Conservation (phyloP, 1,140 invertebrate species). For the Tetragonula clypearis region DNA sequence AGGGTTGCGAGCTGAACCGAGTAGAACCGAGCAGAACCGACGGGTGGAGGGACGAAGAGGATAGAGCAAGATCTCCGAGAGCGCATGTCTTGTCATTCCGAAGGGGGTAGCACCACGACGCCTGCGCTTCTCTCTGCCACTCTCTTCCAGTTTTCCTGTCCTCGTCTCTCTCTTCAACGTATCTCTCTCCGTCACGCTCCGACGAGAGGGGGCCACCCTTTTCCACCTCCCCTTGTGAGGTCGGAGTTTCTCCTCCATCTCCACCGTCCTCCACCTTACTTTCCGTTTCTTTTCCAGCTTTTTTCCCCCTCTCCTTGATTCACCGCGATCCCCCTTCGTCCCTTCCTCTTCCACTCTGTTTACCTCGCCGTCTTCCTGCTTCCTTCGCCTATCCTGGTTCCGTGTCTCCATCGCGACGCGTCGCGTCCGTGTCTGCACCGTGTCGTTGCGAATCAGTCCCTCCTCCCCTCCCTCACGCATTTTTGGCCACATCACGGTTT, state of each 20-base stretch:
- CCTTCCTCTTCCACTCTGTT: not conserved
- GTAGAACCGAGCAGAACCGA: not conserved
- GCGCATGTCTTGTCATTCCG: slow-evolving; percentile 66
- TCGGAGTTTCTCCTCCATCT: not conserved
- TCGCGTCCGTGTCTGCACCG: not conserved
- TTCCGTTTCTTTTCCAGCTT: not conserved
- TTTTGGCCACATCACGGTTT: slow-evolving; percentile 35
- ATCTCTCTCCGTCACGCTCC: too few relatives aligned
- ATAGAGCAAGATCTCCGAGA: slow-evolving; percentile 45
- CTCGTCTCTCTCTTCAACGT: not conserved
- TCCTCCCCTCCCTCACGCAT: not conserved
- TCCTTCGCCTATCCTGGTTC: not conserved
- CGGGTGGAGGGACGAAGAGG: slow-evolving; percentile 34
- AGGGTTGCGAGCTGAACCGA: slow-evolving; percentile 24
- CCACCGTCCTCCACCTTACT: not conserved
- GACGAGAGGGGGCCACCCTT: not conserved
- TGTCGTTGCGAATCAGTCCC: slow-evolving; percentile 23
- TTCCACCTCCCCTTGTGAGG: not conserved
- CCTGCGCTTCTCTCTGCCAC: slow-evolving; percentile 50
- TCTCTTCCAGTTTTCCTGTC: slow-evolving; percentile 41
- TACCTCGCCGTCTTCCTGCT: slow-evolving; percentile 1
- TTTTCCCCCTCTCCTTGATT: not conserved
- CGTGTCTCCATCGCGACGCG: slow-evolving; percentile 2
- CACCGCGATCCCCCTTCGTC: not conserved
- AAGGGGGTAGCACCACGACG: slow-evolving; percentile 45